Evolutionary conservation across 2,797 vertebrate genomes (phyloP), one percentile per base, ranked within the genome.

Genomic region (Labroides dimidiatus): DNA sequence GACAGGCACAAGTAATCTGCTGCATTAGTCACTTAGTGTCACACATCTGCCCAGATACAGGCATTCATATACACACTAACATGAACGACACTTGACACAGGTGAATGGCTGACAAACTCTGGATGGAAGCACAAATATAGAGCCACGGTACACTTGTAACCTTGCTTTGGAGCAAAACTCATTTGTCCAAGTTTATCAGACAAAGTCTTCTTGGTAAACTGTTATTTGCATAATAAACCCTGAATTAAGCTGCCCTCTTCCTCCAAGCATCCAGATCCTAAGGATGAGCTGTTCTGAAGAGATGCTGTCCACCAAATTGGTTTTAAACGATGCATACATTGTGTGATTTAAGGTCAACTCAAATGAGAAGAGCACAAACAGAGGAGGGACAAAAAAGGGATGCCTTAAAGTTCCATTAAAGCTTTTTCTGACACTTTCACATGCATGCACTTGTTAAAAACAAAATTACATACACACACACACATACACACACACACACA

Each of bases 1-100:
- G 91, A 93, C 87, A 90, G 85, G 75, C 63, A 84, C 77, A 90
- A 90, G 87, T 86, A 86, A 91, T 91, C 82, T 84, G 53, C 76
- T 77, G 84, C 89, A 85, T 92, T 78, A 87, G 81, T 85, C 75
- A 78, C 59, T 69, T 50, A 61, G 24, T 55, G 39, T 64, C 45
- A 75, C 63, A 62, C 15, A 48, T 17, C 21, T 63, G 57, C 27
- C 52, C 17, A 70, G 37, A 48, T 45, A 50, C 20, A 57, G 3
- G 30, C 49, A 49, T 16, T 2, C n/a, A 30, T 12, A 47, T 17
- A 58, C 9, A 73, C 19, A 49, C 54, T 16, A 47, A 45, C 42
- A 41, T 17, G 64, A 72, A 74, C 8, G 24, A 71, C 45, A 53
- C 17, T 16, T 59, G 30, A 68, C 21, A 20, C 41, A 68, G 24